A percentile compares a stretch with the other conserved stretches of the same genome.
phyloP scores from a whole-genome alignment of 2,888 invertebrate species.

The Conops quadrifasciatus region DNA sequence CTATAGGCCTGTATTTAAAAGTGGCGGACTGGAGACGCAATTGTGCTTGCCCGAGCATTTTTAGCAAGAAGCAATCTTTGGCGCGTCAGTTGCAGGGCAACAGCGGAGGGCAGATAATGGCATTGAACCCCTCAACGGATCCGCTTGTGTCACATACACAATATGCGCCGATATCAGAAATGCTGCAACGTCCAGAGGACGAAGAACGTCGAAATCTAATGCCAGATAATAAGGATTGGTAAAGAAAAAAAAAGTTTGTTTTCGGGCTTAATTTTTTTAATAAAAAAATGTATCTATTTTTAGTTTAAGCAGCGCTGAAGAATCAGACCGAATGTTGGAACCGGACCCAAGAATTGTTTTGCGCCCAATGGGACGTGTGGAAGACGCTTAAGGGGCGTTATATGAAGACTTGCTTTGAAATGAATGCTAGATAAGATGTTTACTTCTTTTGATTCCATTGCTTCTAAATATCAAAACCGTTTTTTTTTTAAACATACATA shows the following conservation, averaged over 20 bases:
- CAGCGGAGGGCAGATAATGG: constrained; percentile 68
- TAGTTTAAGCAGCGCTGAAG: constrained; percentile 75
- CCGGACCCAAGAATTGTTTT: constrained; percentile 74
- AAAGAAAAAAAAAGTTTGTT: constrained; percentile 48
- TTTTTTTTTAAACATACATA: no score
- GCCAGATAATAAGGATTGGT: constrained; percentile 79
- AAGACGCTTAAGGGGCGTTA: constrained; percentile 66
- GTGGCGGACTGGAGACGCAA: constrained; percentile 59
- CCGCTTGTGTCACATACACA: constrained; percentile 76
- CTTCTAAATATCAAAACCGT: no score
- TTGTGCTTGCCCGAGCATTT: constrained; percentile 55
- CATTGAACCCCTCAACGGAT: constrained; percentile 80
- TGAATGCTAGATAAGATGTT: background rate
- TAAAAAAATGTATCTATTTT: constrained; percentile 48
- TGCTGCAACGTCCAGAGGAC: constrained; percentile 71
- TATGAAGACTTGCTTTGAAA: background rate
- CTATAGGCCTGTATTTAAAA: constrained; percentile 58
- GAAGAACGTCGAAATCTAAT: constrained; percentile 78
- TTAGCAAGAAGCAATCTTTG: constrained; percentile 57
- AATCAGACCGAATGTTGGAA: constrained; percentile 79
- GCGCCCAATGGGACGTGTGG: constrained; percentile 72
- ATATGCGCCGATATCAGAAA: constrained; percentile 79
- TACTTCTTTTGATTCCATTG: no score
- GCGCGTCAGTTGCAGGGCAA: constrained; percentile 62
- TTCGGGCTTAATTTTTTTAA: background rate